Evolutionary conservation across 2,113 vertebrate species (phyloP).

Genomic region (Anarhynchus alexandrinus): DNA sequence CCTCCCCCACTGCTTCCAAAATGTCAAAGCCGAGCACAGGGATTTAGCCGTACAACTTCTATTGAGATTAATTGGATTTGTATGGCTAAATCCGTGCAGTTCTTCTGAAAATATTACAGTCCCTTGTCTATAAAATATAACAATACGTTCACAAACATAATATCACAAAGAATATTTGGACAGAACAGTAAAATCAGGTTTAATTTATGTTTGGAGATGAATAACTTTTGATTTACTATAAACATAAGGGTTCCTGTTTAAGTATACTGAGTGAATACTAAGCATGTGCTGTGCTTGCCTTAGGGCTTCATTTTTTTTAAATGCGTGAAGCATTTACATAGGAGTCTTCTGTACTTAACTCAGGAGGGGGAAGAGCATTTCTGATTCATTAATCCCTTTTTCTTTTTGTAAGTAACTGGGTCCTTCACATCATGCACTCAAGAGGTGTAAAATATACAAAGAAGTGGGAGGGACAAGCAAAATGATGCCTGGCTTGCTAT

Average conservation of each 20-base stretch:
- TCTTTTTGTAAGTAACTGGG: slow-evolving; percentile 38
- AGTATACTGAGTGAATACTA: slow-evolving; percentile 62
- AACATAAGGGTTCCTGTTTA: slow-evolving; percentile 30
- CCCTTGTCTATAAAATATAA: slow-evolving; percentile 4
- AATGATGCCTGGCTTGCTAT: slow-evolving; percentile 13
- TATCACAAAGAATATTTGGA: neutral
- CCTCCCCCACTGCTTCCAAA: slow-evolving; percentile 54
- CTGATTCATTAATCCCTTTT: slow-evolving; percentile 64
- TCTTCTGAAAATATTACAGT: slow-evolving; percentile 22
- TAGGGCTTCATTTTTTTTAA: slow-evolving; percentile 58
- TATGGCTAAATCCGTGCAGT: slow-evolving; percentile 48
- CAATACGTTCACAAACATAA: neutral
- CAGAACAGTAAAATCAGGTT: neutral
- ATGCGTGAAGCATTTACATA: slow-evolving; percentile 58
- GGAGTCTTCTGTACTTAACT: slow-evolving; percentile 63
- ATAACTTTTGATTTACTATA: slow-evolving; percentile 42
- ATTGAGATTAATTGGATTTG: slow-evolving; percentile 63
- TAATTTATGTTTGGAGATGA: slow-evolving; percentile 31
- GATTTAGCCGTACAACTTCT: slow-evolving; percentile 56
- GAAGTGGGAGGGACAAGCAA: slow-evolving; percentile 38
- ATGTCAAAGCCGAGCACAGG: slow-evolving; percentile 39
- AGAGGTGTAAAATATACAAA: slow-evolving; percentile 51
- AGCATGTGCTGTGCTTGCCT: slow-evolving; percentile 55
- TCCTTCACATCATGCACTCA: slow-evolving; percentile 48
- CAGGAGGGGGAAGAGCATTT: slow-evolving; percentile 64